Evolutionary conservation across 1,140 invertebrate species (phyloP).

Genomic region (Penaeus indicus): DNA sequence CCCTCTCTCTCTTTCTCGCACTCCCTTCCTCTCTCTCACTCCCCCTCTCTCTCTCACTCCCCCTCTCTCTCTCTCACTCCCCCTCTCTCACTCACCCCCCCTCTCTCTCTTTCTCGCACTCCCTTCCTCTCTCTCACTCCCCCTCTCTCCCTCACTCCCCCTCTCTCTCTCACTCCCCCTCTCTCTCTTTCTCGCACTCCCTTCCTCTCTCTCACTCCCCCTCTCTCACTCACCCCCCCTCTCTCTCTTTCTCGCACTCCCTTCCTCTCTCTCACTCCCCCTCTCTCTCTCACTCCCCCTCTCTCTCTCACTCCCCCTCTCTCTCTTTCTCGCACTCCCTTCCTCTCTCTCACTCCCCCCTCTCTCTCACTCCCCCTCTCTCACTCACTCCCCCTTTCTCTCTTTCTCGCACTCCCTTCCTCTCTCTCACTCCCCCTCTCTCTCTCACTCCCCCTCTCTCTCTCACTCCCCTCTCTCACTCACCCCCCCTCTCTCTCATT

Average conservation of each 20-base stretch:
- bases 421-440: no score
- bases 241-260: not conserved
- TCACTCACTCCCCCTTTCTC: not conserved
- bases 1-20: no score
- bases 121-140: not conserved
- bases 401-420: not conserved
- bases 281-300: not conserved
- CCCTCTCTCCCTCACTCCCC: not conserved
- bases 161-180: no score
- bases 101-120: not conserved
- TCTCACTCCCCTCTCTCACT: no score
- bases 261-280: no score
- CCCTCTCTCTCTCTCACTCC: conserved; percentile 25
- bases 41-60: not conserved
- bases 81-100: not conserved
- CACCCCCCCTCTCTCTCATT: no score
- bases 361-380: not conserved
- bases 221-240: not conserved
- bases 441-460: no score
- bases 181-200: not conserved
- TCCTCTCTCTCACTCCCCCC: not conserved
- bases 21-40: not conserved
- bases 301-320: not conserved
- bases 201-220: not conserved
- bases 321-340: not conserved